Evolutionary conservation across 1,140 invertebrate species (phyloP), one percentile per base, ranked within the genome.

Genomic region (Drosophila oshimai): DNA sequence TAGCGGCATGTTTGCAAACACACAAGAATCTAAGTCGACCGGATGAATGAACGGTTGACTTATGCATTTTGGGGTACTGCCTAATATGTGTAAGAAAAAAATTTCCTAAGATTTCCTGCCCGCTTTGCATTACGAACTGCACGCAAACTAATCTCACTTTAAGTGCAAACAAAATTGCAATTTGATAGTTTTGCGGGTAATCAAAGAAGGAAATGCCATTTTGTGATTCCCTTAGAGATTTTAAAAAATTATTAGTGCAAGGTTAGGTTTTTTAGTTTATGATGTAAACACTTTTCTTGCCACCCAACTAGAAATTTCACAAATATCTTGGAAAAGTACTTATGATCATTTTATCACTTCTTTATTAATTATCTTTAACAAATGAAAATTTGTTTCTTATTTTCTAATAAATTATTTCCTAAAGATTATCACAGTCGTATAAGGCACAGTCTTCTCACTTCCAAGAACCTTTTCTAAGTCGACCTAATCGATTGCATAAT

Each of bases 1-100:
- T 77, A 64, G 44, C 45, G 69, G 68, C 44, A 83, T 83, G 73
- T 74, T 81, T 60, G 47, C 62, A 71, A 39, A 68, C 45, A 45
- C 47, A 50, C 51, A 13, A 45, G 20, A 46, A 12, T 20, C n/a
- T 31, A 24, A 10, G 26, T 22, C 58, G 58, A 13, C 42, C 31
- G 54, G 39, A 37, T 65, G 74, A 70, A 36, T 78, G 74, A 83
- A 39, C 69, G 70, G 49, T 61, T 39, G 55, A 70, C 58, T 65
- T 65, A 12, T 64, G 58, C 54, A 60, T 34, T 62, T 60, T 26
- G 20, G 37, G 47, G 33, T 28, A 28, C 37, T 34, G 26, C 53
- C 17, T 57, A 57, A 57, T 57, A 51, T 26, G 54, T 53, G 47
- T 20, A 57, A 9, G 12, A 34, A n/a, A 34, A 12, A 57, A 61